These are phyloP conservation scores for Tupiocoris notatus DNA, from an alignment of 2,888 invertebrate species.

Conservation along the genomic window DNA sequence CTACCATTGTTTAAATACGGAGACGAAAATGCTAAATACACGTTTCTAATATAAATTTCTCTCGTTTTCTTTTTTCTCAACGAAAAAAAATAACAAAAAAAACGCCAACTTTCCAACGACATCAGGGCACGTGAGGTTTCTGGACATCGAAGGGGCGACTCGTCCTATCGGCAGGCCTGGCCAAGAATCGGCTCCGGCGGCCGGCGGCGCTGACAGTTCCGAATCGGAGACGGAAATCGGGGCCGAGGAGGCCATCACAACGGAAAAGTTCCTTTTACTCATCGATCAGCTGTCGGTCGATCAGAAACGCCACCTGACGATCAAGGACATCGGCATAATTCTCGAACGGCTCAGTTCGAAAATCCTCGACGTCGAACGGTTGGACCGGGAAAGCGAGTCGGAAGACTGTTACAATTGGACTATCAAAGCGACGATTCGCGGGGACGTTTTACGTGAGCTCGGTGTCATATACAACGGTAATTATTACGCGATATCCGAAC, in stretches of 20 bases:
- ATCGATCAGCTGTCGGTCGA: conserved; percentile 91
- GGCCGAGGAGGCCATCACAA: conserved; percentile 85
- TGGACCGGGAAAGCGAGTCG: conserved; percentile 88
- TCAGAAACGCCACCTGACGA: conserved; percentile 86
- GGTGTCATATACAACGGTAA: conserved; percentile 94
- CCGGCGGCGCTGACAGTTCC: conserved; percentile 56
- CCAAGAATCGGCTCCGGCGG: conserved; percentile 70
- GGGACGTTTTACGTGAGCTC: conserved; percentile 84
- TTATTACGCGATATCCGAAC: conserved; percentile 92
- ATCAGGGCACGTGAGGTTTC: conserved; percentile 59
- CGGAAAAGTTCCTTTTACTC: conserved; percentile 87
- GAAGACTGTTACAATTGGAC: conserved; percentile 96
- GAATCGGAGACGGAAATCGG: conserved; percentile 91
- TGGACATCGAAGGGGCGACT: conserved; percentile 51
- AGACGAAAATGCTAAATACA: too few relatives aligned
- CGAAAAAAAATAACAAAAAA: too few relatives aligned
- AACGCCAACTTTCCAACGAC: conserved; percentile 65
- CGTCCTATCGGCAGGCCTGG: conserved; percentile 60
- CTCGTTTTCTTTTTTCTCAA: conserved; percentile 43
- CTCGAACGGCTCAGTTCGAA: conserved; percentile 88
- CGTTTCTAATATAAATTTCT: not conserved
- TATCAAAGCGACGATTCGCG: conserved; percentile 90
- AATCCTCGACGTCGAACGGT: conserved; percentile 87
- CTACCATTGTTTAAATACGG: too few relatives aligned
- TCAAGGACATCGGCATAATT: conserved; percentile 93